A percentile compares a stretch with the other conserved stretches of the same genome.
Evolutionary conservation across 2,888 invertebrate species (phyloP).

Genomic region (Andrena haemorrhoa): DNA sequence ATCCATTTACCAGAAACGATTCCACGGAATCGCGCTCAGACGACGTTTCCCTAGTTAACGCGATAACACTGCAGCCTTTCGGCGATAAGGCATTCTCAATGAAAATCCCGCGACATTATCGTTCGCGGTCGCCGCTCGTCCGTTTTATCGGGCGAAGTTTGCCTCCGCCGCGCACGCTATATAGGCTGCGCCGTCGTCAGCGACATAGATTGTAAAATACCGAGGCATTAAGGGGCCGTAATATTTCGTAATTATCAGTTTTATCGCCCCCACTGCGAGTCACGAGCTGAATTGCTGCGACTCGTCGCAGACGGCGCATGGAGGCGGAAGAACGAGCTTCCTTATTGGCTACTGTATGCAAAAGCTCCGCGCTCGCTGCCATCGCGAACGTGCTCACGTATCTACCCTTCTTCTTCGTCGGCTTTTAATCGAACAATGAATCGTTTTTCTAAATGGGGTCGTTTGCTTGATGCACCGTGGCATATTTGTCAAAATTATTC

Average conservation of each 20-base stretch:
- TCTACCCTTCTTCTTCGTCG: conserved; percentile 29
- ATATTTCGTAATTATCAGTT: conserved; percentile 69
- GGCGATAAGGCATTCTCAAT: conserved; percentile 25
- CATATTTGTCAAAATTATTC: conserved; percentile 46
- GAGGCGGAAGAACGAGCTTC: conserved; percentile 56
- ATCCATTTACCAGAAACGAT: background rate
- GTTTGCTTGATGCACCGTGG: conserved; percentile 2
- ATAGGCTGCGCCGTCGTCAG: conserved; percentile 7
- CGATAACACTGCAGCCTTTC: conserved; percentile 19
- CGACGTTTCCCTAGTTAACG: background rate
- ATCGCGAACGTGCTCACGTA: conserved; percentile 36
- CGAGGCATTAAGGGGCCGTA: conserved; percentile 55
- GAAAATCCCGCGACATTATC: conserved; percentile 34
- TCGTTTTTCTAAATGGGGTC: conserved; percentile 11
- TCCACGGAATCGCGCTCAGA: background rate
- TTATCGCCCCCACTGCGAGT: conserved; percentile 52
- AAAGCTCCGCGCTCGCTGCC: conserved; percentile 40
- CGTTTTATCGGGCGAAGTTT: conserved; percentile 47
- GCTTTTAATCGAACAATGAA: conserved; percentile 35
- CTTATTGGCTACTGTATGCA: conserved; percentile 60
- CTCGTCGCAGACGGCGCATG: conserved; percentile 28
- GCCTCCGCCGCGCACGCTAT: conserved; percentile 11
- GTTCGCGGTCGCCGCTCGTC: conserved; percentile 20
- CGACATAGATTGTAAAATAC: conserved; percentile 59
- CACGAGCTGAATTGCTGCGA: conserved; percentile 56